A percentile compares a stretch with the other conserved stretches of the same genome.
Evolutionary conservation across 2,113 vertebrate species (phyloP).

Genomic region (Cryptomyrus ogoouensis): DNA sequence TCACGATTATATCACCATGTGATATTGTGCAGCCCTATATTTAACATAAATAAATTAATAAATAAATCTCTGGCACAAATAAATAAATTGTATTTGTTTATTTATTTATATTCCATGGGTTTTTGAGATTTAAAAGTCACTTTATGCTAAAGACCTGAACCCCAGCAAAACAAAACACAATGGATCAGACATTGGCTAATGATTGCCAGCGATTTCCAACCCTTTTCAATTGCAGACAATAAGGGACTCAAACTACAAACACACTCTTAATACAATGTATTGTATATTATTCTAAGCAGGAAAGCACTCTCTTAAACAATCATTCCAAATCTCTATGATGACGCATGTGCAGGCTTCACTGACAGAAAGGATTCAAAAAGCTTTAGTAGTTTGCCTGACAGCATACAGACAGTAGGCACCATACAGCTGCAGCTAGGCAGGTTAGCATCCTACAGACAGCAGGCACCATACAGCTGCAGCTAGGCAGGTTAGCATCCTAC

Average conservation of each 20-base stretch:
- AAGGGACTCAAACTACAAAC: background rate
- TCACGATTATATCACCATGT: too few relatives aligned
- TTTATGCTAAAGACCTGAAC: background rate
- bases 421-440: background rate
- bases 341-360: background rate
- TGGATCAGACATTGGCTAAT: background rate
- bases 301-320: background rate
- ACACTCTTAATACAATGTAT: background rate
- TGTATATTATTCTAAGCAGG: background rate
- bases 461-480: background rate
- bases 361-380: background rate
- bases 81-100: background rate
- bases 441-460: background rate
- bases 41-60: background rate
- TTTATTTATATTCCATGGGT: background rate
- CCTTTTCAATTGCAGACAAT: background rate
- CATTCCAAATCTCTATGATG: background rate
- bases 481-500: background rate
- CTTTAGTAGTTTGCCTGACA: background rate
- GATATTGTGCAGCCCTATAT: background rate
- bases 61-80: background rate
- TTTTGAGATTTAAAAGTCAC: background rate
- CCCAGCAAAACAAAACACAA: background rate
- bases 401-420: background rate
- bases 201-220: background rate